Conservation (phyloP, 2,113 vertebrate genomes). For the Nannobrachium achirus region DNA sequence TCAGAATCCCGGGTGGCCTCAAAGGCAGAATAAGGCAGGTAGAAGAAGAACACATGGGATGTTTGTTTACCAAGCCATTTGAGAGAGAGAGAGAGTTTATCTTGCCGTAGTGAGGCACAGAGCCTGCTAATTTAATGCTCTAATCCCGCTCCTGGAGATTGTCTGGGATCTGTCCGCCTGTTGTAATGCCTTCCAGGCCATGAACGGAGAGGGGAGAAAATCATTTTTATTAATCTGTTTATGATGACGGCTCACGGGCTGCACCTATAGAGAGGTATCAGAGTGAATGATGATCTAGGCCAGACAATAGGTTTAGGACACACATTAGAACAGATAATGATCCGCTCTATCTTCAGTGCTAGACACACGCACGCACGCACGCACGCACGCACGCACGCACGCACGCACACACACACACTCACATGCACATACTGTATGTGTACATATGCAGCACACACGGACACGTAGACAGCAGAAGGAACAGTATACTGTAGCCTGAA, state of each 20-base stretch:
- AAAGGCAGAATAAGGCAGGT: constrained; percentile 18
- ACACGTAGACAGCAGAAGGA: too few relatives aligned
- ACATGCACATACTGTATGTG: constrained; percentile 9
- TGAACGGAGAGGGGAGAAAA: constrained; percentile 43
- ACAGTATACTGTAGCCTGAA: too few relatives aligned
- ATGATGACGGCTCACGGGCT: constrained; percentile 62
- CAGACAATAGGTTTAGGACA: constrained; percentile 58
- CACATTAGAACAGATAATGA: constrained; percentile 57
- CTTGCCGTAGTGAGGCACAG: constrained; percentile 30
- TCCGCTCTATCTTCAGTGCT: constrained; percentile 32
- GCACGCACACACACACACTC: not conserved
- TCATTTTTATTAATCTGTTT: constrained; percentile 74
- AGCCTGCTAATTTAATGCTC: constrained; percentile 68
- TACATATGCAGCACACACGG: not conserved
- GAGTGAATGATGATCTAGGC: constrained; percentile 46
- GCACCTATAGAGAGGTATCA: constrained; percentile 55
- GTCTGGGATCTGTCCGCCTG: constrained; percentile 34
- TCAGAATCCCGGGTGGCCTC: constrained; percentile 55
- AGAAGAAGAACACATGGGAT: constrained; percentile 46
- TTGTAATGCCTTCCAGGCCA: constrained; percentile 67
- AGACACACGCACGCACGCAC: constrained; percentile 9
- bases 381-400: not conserved
- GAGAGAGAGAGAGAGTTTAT: constrained; percentile 41
- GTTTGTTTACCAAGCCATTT: constrained; percentile 57
- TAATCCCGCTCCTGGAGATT: constrained; percentile 64